phyloP scores from a whole-genome alignment of 2,797 vertebrate genomes.

The Enteromius trimaculatus region DNA sequence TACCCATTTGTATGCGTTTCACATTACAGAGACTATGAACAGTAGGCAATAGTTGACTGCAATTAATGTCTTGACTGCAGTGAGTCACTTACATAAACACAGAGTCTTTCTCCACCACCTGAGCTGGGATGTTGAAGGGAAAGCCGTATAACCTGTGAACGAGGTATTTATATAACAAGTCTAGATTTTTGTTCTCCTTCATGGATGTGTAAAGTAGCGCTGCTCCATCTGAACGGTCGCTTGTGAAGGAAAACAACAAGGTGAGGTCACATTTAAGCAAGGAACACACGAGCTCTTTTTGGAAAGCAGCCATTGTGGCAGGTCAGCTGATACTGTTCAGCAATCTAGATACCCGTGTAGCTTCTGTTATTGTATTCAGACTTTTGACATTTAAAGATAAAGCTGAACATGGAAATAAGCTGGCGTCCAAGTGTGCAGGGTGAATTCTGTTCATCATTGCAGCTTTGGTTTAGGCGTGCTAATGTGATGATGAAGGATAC shows the following conservation, averaged over 20 bases:
- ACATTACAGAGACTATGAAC: neutral
- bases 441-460: neutral
- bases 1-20: neutral
- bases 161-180: slow-evolving; percentile 97
- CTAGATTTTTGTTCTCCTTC: slow-evolving; percentile 98
- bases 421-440: neutral
- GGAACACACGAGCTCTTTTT: neutral
- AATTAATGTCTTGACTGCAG: neutral
- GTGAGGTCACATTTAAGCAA: neutral
- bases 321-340: slow-evolving; percentile 6
- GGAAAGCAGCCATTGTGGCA: neutral
- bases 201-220: slow-evolving; percentile 98
- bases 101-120: slow-evolving; percentile 96
- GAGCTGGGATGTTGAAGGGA: slow-evolving; percentile 90
- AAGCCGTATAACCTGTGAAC: slow-evolving; percentile 97
- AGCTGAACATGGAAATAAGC: neutral
- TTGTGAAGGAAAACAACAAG: slow-evolving; percentile 50
- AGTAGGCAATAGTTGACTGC: neutral
- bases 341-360: neutral
- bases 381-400: neutral
- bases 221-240: slow-evolving; percentile 85
- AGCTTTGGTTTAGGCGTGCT: slow-evolving; percentile 1
- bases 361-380: neutral
- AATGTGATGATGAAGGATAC: slow-evolving; percentile 85
- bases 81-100: slow-evolving; percentile 93